Base-by-base conservation (phyloP, 2,797 vertebrate species). In the Euphonia xanthogaster region DNA sequence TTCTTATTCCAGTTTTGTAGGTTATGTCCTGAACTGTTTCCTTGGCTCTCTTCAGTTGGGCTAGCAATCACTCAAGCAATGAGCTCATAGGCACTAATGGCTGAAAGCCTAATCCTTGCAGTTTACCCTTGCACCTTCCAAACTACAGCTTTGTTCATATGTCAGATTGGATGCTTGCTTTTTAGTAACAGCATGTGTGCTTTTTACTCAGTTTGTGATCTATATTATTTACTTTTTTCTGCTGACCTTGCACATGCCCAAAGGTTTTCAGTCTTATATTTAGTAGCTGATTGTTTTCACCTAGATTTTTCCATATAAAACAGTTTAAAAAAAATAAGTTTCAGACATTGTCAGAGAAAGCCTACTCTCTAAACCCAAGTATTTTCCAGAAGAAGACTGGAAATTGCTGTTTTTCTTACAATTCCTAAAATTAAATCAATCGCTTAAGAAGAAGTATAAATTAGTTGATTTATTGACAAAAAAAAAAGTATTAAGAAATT, bases 341-440 rank as follows among this genome's bases (percentile, higher is more conserved):
- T 85, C n/a, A 86, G 54, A 28, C 10, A 24, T 27, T 83, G 17
- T 53, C 33, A 65, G 10, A 70, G 10, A 81, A 93, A 83, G 3
- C 2, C 17, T 62, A 17, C 4, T 84, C 27, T 35, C 37, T 55
- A 37, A 79, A 76, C 31, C 15, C 1, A 44, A 40, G 5, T 24
- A 30, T 57, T 88, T 82, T 67, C 48, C 30, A 60, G 44, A 33
- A 19, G 28, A 91, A 30, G 20, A 78, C 4, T 40, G 31, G 22
- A 83, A 86, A 73, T 12, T 10, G 1, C 5, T 58, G 5, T 1
- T 70, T 66, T 84, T 51, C 39, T 72, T 30, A 39, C 7, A 33
- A 68, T 54, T 54, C 20, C 18, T 65, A 86, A 88, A 86, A 88
- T 80, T 65, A 76, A 90, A 85, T 57, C n/a, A 6, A 44, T 47